Evolutionary conservation across 2,797 vertebrate species (phyloP).

Genomic region (Halcyon smyrnensis): DNA sequence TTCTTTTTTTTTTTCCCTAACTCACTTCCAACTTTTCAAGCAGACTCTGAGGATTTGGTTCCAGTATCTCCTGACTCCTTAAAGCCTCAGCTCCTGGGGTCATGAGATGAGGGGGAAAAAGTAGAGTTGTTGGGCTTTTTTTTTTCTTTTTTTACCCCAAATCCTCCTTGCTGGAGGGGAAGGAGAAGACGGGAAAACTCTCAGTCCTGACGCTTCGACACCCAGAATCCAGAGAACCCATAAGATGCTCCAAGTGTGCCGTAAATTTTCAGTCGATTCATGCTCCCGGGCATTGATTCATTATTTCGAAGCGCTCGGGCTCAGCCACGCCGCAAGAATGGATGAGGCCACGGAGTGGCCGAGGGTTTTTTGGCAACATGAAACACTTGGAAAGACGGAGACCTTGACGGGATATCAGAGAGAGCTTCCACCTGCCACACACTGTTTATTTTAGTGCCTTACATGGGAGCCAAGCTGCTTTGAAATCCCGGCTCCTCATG

Average conservation of each 20-base stretch:
- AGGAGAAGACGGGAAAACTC: not conserved
- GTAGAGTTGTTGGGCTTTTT: too few relatives aligned
- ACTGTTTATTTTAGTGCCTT: slow-evolving; percentile 65
- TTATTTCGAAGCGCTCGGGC: slow-evolving; percentile 13
- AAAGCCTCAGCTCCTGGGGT: not conserved
- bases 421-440: slow-evolving; percentile 73
- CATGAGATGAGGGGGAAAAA: not conserved
- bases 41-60: not conserved
- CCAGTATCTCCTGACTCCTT: accelerated
- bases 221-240: not conserved
- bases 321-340: slow-evolving; percentile 13
- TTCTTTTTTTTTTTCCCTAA: not conserved
- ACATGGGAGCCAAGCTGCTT: slow-evolving; percentile 69
- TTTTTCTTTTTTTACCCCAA: not conserved
- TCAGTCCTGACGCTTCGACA: not conserved
- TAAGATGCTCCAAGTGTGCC: not conserved
- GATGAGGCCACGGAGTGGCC: slow-evolving; percentile 24
- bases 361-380: not conserved
- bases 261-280: slow-evolving; percentile 52
- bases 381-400: not conserved
- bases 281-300: slow-evolving; percentile 58
- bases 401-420: slow-evolving; percentile 48
- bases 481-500: slow-evolving; percentile 54
- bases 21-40: not conserved
- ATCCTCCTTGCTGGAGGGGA: not conserved